Base-by-base conservation (phyloP, 2,888 invertebrate species). In the Macrostomum cliftonense region DNA sequence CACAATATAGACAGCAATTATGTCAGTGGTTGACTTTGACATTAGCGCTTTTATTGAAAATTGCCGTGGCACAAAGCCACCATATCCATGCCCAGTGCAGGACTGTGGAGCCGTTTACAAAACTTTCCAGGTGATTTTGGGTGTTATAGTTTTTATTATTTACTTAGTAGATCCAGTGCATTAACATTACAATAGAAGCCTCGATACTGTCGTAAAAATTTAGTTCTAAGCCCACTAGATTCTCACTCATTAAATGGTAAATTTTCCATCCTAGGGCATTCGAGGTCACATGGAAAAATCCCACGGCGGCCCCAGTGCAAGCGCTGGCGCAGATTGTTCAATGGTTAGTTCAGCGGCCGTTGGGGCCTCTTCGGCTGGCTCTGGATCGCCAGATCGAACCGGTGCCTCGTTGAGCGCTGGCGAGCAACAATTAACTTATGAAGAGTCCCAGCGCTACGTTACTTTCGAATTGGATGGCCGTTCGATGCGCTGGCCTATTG, bases 31-130 rank as follows among this genome's bases (percentile, higher is more conserved):
- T 60, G 83, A 83, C 71, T 83, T 85, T 73, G 84, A 86, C 74
- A 80, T 84, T 59, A 75, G 81, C 61, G 82, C 81, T 67, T 85
- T 83, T 72, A 82, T 83, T 66, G 80, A 81, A 67, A 83, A 83
- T 72, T 76, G 84, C 56, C 76, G 79, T 51, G 79, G 79, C 58
- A 81, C 80, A 64, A 81, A 81, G 63, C 84, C 86, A 47, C 86
- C 86, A 46, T 86, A 83, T 71, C 78, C 79, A 60, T 88, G 87
- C 63, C 87, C 87, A 11, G 76, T 84, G 47, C 79, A 79, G 59
- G 80, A 81, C 61, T 87, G 87, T 72, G 81, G 80, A 57, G 81
- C 82, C 66, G 79, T 80, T 19, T 87, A 86, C 70, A 84, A 84
- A 71, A 83, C 83, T 54, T 78, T 83, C 55, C 80, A 80, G 60